Evolutionary conservation across 2,797 vertebrate species (phyloP).

Genomic region (Poecilia velifera): DNA sequence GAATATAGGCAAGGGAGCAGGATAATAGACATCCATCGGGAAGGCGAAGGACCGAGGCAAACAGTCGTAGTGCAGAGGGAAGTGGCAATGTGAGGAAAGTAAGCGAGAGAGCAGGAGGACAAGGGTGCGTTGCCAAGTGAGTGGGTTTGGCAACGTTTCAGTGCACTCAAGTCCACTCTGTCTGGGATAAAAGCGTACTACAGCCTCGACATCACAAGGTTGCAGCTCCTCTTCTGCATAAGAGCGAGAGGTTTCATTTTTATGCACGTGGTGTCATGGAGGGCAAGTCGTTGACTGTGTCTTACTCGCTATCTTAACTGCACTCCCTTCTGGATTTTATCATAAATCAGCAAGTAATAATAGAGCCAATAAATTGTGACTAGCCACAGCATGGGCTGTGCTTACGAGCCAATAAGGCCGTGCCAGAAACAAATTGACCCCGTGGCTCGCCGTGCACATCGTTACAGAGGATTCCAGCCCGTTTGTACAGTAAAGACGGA

Average conservation of each 20-base stretch:
- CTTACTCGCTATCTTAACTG: neutral
- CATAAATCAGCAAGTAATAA: conserved; percentile 19
- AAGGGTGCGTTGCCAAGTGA: conserved; percentile 65
- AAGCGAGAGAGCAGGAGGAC: conserved; percentile 42
- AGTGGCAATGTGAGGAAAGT: conserved; percentile 47
- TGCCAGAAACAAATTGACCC: conserved; percentile 60
- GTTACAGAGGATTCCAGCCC: conserved; percentile 54
- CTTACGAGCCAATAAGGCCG: conserved; percentile 51
- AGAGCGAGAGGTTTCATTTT: conserved; percentile 29
- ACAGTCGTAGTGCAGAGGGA: conserved; percentile 37
- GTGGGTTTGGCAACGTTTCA: conserved; percentile 71
- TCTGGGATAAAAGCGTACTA: conserved; percentile 73
- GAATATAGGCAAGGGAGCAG: conserved; percentile 35
- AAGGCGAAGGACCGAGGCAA: conserved; percentile 46
- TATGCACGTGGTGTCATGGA: conserved; percentile 16
- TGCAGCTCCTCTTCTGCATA: conserved; percentile 37
- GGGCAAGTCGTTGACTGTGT: conserved; percentile 11
- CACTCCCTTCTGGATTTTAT: conserved; percentile 14
- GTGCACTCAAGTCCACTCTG: conserved; percentile 75
- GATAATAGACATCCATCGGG: conserved; percentile 44
- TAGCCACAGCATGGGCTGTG: conserved; percentile 21
- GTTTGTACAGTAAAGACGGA: conserved; percentile 58
- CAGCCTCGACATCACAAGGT: conserved; percentile 57
- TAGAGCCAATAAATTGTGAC: conserved; percentile 2
- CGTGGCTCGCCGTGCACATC: conserved; percentile 39